These are phyloP conservation scores for Helicolenus hilgendorfi DNA, from an alignment of 2,797 vertebrate species.

Conservation along the genomic window DNA sequence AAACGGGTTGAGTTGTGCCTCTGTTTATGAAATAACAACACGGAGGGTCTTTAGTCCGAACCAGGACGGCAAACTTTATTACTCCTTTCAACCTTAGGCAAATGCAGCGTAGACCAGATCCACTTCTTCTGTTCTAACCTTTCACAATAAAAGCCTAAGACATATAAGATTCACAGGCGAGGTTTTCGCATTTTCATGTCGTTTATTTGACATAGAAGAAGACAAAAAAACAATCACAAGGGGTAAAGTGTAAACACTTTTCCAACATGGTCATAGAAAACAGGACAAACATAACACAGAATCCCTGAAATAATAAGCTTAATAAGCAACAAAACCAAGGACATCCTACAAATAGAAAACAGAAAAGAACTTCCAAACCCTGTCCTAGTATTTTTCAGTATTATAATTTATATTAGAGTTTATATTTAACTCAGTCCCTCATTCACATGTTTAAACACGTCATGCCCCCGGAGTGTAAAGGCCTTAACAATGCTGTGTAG, in stretches of 20 bases:
- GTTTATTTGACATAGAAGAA: not conserved
- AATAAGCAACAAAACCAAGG: not conserved
- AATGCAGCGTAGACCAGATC: not conserved
- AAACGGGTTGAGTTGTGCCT: not conserved
- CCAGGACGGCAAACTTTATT: not conserved
- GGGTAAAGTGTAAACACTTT: not conserved
- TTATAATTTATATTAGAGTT: not conserved
- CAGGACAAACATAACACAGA: not conserved
- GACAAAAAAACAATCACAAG: not conserved
- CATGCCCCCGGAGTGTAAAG: not conserved
- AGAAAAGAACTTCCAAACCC: not conserved
- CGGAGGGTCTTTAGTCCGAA: not conserved
- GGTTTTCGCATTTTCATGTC: not conserved
- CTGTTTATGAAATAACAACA: not conserved
- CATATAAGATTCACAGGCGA: not conserved
- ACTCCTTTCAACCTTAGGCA: not conserved
- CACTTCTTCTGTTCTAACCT: not conserved
- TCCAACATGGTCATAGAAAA: not conserved
- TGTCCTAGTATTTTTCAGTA: not conserved
- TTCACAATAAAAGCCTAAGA: not conserved
- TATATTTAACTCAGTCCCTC: not conserved
- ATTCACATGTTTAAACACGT: not conserved
- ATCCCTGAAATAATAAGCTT: not conserved
- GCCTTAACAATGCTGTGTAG: not conserved
- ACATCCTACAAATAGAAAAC: not conserved